Evolutionary conservation across 2,113 vertebrate species (phyloP).

Genomic region (Gobius niger): DNA sequence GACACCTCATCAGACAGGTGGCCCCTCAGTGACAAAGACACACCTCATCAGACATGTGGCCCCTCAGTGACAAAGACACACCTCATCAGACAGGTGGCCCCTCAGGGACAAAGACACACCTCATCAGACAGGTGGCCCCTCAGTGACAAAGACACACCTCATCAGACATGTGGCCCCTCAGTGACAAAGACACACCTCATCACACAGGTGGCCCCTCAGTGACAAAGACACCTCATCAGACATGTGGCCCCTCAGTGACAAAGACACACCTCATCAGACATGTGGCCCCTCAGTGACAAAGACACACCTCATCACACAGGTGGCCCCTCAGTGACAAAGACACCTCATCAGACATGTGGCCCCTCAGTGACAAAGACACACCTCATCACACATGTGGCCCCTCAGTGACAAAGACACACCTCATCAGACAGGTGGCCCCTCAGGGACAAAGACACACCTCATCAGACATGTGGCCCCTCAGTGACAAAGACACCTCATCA

Average conservation of each 20-base stretch:
- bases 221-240: conserved; percentile 53
- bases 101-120: too few relatives aligned
- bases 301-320: conserved; percentile 45
- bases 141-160: too few relatives aligned
- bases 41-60: conserved; percentile 42
- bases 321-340: too few relatives aligned
- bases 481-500: too few relatives aligned
- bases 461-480: conserved; percentile 40
- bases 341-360: conserved; percentile 42
- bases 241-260: conserved; percentile 24
- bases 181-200: too few relatives aligned
- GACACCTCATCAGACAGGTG: conserved; percentile 42
- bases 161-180: conserved; percentile 40
- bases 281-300: too few relatives aligned
- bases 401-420: too few relatives aligned
- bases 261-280: conserved; percentile 50
- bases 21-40: too few relatives aligned
- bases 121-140: conserved; percentile 41
- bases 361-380: too few relatives aligned
- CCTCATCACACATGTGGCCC: conserved; percentile 42
- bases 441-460: too few relatives aligned
- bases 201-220: conserved; percentile 29
- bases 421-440: conserved; percentile 41
- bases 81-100: conserved; percentile 42
- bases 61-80: too few relatives aligned